Percentiles rank a stretch among this genome's conserved stretches.
Evolutionary conservation across 1,140 invertebrate genomes (phyloP).

Genomic region (Zaprionus gabonicus): DNA sequence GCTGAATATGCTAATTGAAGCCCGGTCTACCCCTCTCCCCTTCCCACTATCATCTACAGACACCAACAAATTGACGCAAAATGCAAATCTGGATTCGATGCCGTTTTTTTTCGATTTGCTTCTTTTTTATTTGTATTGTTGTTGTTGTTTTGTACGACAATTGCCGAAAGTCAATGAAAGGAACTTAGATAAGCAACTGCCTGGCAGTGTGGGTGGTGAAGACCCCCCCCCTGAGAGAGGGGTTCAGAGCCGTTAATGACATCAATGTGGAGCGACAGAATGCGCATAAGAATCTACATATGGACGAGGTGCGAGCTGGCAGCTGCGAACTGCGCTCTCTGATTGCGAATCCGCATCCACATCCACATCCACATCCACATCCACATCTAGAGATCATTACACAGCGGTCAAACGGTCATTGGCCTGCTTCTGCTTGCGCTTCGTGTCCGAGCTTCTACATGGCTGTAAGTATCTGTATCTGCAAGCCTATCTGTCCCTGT

Average conservation of each 20-base stretch:
- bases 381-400: slow-evolving; percentile 63
- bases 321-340: slow-evolving; percentile 10
- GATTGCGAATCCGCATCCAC: slow-evolving; percentile 21
- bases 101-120: slow-evolving; percentile 12
- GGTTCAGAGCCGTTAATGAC: slow-evolving; percentile 59
- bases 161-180: slow-evolving; percentile 73
- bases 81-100: slow-evolving; percentile 57
- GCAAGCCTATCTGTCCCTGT: slow-evolving; percentile 14
- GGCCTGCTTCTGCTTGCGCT: slow-evolving; percentile 65
- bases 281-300: slow-evolving; percentile 64
- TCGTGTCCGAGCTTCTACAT: slow-evolving; percentile 29
- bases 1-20: slow-evolving; percentile 71
- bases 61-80: slow-evolving; percentile 53
- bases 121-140: background rate
- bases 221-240: background rate
- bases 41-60: slow-evolving; percentile 49
- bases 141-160: slow-evolving; percentile 33
- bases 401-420: slow-evolving; percentile 82
- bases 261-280: slow-evolving; percentile 39
- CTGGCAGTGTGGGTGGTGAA: background rate
- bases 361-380: slow-evolving; percentile 29
- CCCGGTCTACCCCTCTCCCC: background rate
- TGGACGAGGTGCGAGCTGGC: slow-evolving; percentile 29
- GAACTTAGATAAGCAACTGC: slow-evolving; percentile 68
- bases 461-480: slow-evolving; percentile 49